Evolutionary conservation across 2,797 vertebrate genomes (phyloP).

Genomic region (Poecilia wingei): DNA sequence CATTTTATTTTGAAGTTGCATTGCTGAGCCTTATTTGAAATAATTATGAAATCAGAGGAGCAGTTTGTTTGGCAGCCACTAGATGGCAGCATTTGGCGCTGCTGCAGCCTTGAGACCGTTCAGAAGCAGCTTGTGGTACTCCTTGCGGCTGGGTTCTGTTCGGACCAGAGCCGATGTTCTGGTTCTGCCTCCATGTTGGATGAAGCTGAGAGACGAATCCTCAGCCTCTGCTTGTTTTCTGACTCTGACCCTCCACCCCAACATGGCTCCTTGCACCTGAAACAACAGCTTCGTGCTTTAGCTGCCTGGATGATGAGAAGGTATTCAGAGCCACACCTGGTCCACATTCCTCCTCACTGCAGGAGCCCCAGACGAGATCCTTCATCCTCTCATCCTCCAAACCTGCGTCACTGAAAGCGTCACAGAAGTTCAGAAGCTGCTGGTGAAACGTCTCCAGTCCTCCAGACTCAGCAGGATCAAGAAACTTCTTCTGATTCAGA

Average conservation of each 20-base stretch:
- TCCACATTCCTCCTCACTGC: not conserved
- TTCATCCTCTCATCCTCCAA: not conserved
- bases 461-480: not conserved
- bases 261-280: not conserved
- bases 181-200: not conserved
- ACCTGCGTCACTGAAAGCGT: not conserved
- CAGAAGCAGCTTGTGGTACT: not conserved
- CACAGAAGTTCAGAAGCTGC: not conserved
- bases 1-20: too few relatives aligned
- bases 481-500: not conserved
- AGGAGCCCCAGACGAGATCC: not conserved
- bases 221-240: not conserved
- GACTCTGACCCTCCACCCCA: not conserved
- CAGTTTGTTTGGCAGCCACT: not conserved
- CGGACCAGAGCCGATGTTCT: not conserved
- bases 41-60: not conserved
- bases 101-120: not conserved
- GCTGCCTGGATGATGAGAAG: not conserved
- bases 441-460: not conserved
- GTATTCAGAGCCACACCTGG: slow-evolving; percentile 10
- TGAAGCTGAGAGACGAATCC: not conserved
- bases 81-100: not conserved
- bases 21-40: too few relatives aligned
- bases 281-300: not conserved
- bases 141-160: not conserved